phyloP scores from a whole-genome alignment of 1,140 invertebrate genomes.

The Dufourea novaeangliae region DNA sequence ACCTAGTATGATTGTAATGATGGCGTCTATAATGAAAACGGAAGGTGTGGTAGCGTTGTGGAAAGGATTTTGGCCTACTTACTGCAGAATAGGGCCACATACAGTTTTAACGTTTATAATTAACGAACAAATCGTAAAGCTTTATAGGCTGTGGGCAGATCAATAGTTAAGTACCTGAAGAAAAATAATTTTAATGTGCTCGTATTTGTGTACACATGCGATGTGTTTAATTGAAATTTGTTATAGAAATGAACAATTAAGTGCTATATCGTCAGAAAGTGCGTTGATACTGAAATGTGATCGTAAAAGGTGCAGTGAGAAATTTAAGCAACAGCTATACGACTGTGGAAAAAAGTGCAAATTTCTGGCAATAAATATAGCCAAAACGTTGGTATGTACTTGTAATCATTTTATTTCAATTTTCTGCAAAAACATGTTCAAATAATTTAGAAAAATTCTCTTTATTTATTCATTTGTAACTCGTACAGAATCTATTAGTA shows the following conservation, averaged over 20 bases:
- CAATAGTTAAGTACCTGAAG: not conserved
- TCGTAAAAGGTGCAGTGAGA: not conserved
- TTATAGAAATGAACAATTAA: too few species aligned
- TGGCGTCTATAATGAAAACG: slow-evolving; percentile 83
- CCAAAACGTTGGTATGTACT: not conserved
- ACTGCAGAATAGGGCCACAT: slow-evolving; percentile 87
- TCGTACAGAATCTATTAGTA: too few species aligned
- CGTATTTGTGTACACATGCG: not conserved
- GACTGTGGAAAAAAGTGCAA: not conserved
- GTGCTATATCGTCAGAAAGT: not conserved
- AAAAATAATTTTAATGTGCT: not conserved
- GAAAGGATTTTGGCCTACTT: slow-evolving; percentile 92
- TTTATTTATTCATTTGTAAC: too few species aligned
- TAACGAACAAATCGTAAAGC: slow-evolving; percentile 87
- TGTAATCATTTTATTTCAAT: too few species aligned
- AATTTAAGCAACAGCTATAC: not conserved
- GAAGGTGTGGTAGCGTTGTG: slow-evolving; percentile 89
- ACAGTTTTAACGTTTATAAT: slow-evolving; percentile 91
- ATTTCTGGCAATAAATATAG: not conserved
- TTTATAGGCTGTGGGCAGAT: slow-evolving; percentile 53
- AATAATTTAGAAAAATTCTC: too few species aligned
- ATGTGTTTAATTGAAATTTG: too few species aligned
- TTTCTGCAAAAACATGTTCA: too few species aligned
- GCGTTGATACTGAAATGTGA: not conserved
- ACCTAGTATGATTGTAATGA: slow-evolving; percentile 86